These are phyloP conservation scores for Siniperca obscura DNA, from an alignment of 2,797 vertebrate species.

Conservation along the genomic window DNA sequence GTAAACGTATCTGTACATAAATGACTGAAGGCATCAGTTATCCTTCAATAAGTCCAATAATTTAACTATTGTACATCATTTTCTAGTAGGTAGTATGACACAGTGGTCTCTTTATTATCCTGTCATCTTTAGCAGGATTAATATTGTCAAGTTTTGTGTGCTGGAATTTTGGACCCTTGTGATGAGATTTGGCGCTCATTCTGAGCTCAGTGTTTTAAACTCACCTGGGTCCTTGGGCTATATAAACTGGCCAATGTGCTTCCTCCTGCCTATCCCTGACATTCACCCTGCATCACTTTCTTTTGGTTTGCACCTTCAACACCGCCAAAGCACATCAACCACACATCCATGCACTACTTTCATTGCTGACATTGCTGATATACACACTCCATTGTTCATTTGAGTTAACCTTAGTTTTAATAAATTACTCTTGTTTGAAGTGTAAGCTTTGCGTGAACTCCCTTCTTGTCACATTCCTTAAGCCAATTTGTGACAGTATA, in stretches of 20 bases:
- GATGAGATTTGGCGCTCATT: background rate
- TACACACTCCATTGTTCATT: too few relatives aligned
- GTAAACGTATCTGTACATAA: slow-evolving; percentile 18
- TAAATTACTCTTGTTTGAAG: background rate
- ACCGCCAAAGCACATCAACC: background rate
- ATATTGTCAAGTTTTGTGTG: background rate
- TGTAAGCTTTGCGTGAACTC: background rate
- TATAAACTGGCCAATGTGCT: background rate
- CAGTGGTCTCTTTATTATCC: background rate
- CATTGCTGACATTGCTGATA: too few relatives aligned
- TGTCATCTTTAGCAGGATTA: slow-evolving; percentile 2
- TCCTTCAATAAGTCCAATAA: slow-evolving; percentile 23
- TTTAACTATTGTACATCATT: slow-evolving; percentile 11
- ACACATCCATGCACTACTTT: background rate
- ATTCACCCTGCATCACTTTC: background rate
- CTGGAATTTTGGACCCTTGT: background rate
- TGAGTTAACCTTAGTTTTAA: too few relatives aligned
- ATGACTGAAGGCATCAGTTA: background rate
- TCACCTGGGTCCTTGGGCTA: background rate
- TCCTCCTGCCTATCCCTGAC: background rate
- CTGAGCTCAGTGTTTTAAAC: too few relatives aligned
- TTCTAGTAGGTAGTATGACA: slow-evolving; percentile 4
- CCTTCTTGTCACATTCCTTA: background rate
- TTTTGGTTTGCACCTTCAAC: background rate
- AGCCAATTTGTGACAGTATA: background rate